Conservation (phyloP, 2,113 vertebrate genomes). For the Epinephelus lanceolatus region DNA sequence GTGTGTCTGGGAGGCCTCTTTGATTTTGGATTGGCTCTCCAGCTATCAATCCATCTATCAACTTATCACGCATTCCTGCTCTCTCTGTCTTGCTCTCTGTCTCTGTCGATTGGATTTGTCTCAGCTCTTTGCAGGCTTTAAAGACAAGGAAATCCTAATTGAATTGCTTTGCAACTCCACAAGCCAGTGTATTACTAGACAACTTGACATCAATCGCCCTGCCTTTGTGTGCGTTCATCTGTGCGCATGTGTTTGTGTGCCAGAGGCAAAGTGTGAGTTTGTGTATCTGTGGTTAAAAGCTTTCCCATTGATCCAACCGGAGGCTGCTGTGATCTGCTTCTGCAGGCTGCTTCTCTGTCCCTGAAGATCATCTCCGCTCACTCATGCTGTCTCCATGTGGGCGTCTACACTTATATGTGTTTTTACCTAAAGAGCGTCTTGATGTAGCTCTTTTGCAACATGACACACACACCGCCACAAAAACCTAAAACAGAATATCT, state of each 20-base stretch:
- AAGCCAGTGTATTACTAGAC: slow-evolving; percentile 84
- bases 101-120: slow-evolving; percentile 83
- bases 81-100: slow-evolving; percentile 41
- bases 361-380: slow-evolving; percentile 66
- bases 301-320: slow-evolving; percentile 79
- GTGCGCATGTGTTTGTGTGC: slow-evolving; percentile 9
- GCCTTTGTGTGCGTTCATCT: slow-evolving; percentile 65
- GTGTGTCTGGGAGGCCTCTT: slow-evolving; percentile 31
- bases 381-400: slow-evolving; percentile 44
- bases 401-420: neutral
- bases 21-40: slow-evolving; percentile 62
- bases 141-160: slow-evolving; percentile 86
- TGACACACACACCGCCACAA: neutral
- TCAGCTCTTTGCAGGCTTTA: slow-evolving; percentile 80
- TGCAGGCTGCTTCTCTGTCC: slow-evolving; percentile 33
- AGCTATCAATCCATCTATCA: slow-evolving; percentile 63
- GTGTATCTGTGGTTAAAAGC: slow-evolving; percentile 82
- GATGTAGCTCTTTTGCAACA: neutral
- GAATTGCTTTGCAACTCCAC: slow-evolving; percentile 85
- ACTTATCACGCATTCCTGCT: slow-evolving; percentile 39
- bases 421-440: slow-evolving; percentile 11
- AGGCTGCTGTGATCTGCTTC: slow-evolving; percentile 74
- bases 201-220: slow-evolving; percentile 83
- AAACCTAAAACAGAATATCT: neutral
- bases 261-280: slow-evolving; percentile 45